phyloP scores from a whole-genome alignment of 2,888 invertebrate species.

The Megaustenia siamemsis region DNA sequence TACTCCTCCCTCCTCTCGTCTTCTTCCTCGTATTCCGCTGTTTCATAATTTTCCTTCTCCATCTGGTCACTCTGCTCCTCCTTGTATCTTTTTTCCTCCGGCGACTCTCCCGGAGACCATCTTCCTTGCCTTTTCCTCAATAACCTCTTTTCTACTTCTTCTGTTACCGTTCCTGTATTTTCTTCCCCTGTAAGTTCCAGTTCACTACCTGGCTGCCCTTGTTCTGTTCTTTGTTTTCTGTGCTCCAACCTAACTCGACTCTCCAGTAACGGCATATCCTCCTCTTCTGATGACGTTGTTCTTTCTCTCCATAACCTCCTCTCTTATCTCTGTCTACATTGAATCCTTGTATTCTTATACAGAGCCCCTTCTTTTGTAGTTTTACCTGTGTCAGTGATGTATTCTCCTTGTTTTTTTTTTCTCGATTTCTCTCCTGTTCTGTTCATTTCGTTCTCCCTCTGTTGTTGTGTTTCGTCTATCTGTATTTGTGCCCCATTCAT shows the following conservation, averaged over 20 bases:
- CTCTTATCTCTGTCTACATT: not conserved
- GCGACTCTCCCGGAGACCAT: too few relatives aligned
- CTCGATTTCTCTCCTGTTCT: constrained; percentile 1
- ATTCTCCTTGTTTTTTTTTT: too few relatives aligned
- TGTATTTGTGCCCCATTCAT: not conserved
- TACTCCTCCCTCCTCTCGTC: too few relatives aligned
- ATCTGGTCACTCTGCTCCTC: not conserved
- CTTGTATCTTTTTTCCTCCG: too few relatives aligned
- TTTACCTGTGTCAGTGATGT: too few relatives aligned
- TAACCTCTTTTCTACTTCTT: constrained; percentile 2
- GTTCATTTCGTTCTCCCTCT: not conserved
- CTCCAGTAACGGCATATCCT: too few relatives aligned
- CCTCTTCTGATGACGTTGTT: not conserved
- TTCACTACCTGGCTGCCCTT: not conserved
- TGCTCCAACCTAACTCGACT: not conserved
- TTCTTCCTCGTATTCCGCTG: too few relatives aligned
- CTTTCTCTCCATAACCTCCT: not conserved
- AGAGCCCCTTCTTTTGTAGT: not conserved
- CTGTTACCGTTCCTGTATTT: not conserved
- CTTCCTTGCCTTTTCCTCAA: too few relatives aligned
- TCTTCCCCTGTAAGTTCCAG: not conserved
- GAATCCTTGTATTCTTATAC: not conserved
- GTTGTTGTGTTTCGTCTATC: not conserved
- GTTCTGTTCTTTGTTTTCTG: not conserved
- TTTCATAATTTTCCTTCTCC: not conserved